phyloP scores from a whole-genome alignment of 2,888 invertebrate genomes.

The Coecobrya sp. region DNA sequence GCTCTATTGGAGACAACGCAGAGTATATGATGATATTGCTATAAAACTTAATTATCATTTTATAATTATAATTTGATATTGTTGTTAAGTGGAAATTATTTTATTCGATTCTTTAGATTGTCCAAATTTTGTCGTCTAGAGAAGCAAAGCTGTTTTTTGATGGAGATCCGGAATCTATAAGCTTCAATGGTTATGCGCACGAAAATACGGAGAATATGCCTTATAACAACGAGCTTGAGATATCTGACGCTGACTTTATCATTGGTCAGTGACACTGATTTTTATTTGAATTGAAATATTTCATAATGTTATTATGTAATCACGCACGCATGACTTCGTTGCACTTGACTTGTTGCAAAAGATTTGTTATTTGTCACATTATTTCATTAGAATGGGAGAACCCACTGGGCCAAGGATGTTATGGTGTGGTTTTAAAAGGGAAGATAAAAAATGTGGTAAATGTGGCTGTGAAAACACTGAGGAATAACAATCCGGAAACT shows the following conservation, averaged over 20 bases:
- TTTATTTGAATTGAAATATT: no score
- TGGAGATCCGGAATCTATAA: not conserved
- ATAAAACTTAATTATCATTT: no score
- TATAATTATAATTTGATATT: no score
- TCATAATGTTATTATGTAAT: not conserved
- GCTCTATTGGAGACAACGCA: not conserved
- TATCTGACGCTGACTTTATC: not conserved
- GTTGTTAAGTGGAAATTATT: not conserved
- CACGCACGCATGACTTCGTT: no score
- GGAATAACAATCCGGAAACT: not conserved
- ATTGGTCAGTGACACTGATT: constrained; percentile 11
- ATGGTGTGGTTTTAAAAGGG: constrained; percentile 43
- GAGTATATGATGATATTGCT: not conserved
- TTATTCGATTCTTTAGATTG: constrained; percentile 3
- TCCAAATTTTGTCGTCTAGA: not conserved
- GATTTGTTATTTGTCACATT: not conserved
- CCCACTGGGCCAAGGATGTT: constrained; percentile 42
- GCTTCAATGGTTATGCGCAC: constrained; percentile 24
- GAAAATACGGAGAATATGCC: constrained; percentile 21
- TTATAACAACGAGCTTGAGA: constrained; percentile 36
- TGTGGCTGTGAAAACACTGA: constrained; percentile 52
- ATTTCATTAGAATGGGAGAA: not conserved
- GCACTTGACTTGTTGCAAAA: not conserved
- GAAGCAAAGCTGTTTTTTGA: constrained; percentile 24
- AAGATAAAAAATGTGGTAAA: not conserved